phyloP scores from a whole-genome alignment of 2,888 invertebrate genomes.

The Lagria hirta region DNA sequence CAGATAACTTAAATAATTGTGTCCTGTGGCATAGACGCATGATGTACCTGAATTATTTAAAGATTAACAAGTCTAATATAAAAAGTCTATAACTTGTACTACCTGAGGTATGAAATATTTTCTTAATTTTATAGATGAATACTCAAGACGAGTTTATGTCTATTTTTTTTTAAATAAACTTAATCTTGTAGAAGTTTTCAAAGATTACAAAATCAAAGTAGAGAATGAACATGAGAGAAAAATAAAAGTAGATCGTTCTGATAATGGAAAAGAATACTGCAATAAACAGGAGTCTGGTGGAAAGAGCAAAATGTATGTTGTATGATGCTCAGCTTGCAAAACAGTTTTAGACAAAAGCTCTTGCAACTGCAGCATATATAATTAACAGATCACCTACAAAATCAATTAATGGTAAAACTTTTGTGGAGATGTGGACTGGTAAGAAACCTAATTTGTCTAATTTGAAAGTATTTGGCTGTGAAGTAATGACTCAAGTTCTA shows the following conservation, averaged over 20 bases:
- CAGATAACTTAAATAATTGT: background rate
- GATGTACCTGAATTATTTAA: background rate
- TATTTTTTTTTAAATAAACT: slow-evolving; percentile 45
- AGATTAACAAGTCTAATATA: no score
- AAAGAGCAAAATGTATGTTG: slow-evolving; percentile 35
- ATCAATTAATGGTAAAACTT: slow-evolving; percentile 26
- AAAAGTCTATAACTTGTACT: slow-evolving; percentile 13
- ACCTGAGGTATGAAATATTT: slow-evolving; percentile 42
- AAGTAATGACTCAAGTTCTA: slow-evolving; percentile 29
- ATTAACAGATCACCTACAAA: slow-evolving; percentile 28
- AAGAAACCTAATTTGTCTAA: slow-evolving; percentile 28
- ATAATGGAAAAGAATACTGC: slow-evolving; percentile 35
- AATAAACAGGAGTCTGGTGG: slow-evolving; percentile 34
- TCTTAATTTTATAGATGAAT: slow-evolving; percentile 47
- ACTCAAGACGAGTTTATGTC: slow-evolving; percentile 30
- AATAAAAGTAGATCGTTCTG: slow-evolving; percentile 34
- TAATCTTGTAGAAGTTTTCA: slow-evolving; percentile 38
- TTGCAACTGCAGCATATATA: slow-evolving; percentile 28
- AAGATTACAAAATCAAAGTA: slow-evolving; percentile 34
- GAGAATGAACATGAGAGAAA: slow-evolving; percentile 36
- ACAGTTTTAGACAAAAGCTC: slow-evolving; percentile 41
- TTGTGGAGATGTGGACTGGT: slow-evolving; percentile 29
- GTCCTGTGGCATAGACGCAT: background rate
- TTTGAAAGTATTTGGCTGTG: slow-evolving; percentile 30
- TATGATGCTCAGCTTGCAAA: slow-evolving; percentile 35